These are phyloP conservation scores for Nesidiocoris tenuis DNA, from an alignment of 2,888 invertebrate species.

Conservation along the genomic window DNA sequence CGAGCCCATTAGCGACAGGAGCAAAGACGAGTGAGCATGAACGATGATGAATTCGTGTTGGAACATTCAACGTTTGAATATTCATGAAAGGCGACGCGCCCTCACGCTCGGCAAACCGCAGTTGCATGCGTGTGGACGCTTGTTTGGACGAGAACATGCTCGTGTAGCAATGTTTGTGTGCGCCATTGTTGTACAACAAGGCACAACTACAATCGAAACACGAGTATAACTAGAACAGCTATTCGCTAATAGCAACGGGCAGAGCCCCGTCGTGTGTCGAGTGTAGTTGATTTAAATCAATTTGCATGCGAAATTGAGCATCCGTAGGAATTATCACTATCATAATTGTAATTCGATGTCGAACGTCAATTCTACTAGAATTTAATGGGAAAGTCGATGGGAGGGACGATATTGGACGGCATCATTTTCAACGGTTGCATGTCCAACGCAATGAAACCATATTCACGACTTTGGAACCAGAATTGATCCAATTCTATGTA, in stretches of 20 bases:
- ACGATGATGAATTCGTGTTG: not conserved
- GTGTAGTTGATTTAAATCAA: constrained; percentile 14
- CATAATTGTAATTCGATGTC: not conserved
- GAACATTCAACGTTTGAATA: not conserved
- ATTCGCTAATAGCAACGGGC: too few relatives aligned
- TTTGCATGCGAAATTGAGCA: constrained; percentile 15
- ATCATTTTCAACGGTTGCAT: too few relatives aligned
- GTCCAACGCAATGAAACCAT: too few relatives aligned
- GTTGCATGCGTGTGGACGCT: not conserved
- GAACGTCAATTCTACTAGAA: too few relatives aligned
- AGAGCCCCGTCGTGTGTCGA: not conserved
- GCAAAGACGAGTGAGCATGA: not conserved
- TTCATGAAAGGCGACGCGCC: not conserved
- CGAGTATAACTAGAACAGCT: not conserved
- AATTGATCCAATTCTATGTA: too few relatives aligned
- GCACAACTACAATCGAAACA: not conserved
- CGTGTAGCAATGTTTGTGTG: not conserved
- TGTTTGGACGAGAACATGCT: not conserved
- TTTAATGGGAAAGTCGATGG: too few relatives aligned
- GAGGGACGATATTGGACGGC: too few relatives aligned
- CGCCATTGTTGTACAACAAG: not conserved
- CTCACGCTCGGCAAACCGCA: not conserved
- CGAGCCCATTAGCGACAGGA: not conserved
- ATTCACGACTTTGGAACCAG: too few relatives aligned
- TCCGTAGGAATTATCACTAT: not conserved